A percentile compares a stretch with the other conserved stretches of the same genome.
phyloP scores from a whole-genome alignment of 2,888 invertebrate species.

The Leptopilina syphax region DNA sequence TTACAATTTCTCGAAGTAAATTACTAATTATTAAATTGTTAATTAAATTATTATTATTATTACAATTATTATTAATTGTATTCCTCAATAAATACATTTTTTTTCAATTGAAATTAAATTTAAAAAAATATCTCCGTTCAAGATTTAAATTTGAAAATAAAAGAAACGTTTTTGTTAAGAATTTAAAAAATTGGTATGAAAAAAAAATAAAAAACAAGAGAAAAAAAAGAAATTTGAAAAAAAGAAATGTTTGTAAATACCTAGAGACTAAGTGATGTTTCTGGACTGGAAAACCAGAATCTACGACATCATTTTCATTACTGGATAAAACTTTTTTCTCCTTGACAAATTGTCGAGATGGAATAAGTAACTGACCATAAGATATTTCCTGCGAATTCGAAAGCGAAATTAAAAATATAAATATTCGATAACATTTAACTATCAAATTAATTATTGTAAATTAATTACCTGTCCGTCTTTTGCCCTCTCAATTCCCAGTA shows the following conservation, averaged over 20 bases:
- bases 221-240: too few species aligned
- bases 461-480: conserved; percentile 86
- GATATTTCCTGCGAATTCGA: conserved; percentile 85
- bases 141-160: too few species aligned
- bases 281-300: conserved; percentile 73
- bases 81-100: background rate
- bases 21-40: too few species aligned
- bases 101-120: background rate
- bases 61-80: background rate
- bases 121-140: too few species aligned
- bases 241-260: conserved; percentile 66
- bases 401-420: conserved; percentile 32
- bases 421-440: conserved; percentile 1
- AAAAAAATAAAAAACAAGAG: too few species aligned
- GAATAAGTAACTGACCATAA: conserved; percentile 89
- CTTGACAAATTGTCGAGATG: conserved; percentile 81
- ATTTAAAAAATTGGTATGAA: too few species aligned
- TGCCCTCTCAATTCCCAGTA: conserved; percentile 88
- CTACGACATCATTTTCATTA: conserved; percentile 70
- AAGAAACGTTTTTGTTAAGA: too few species aligned
- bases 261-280: conserved; percentile 80
- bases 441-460: conserved; percentile 10
- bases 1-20: too few species aligned
- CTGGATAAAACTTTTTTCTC: conserved; percentile 74
- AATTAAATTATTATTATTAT: too few species aligned